Conservation (phyloP, 1,140 invertebrate genomes). For the Dendroctonus ponderosae region DNA sequence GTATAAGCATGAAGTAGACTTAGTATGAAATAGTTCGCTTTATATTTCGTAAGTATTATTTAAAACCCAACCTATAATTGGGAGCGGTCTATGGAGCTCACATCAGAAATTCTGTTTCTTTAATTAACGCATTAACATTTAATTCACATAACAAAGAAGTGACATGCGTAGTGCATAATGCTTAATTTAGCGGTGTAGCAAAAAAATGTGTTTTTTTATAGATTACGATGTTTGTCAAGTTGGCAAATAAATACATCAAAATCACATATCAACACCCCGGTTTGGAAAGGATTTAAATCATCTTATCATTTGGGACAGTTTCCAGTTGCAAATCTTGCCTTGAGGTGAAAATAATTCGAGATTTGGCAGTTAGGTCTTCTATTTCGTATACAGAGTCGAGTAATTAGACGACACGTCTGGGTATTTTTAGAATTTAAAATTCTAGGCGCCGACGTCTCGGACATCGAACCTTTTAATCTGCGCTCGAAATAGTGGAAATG, state of each 20-base stretch:
- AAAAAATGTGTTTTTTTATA: too few relatives aligned
- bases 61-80: constrained; percentile 27
- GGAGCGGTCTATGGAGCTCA: constrained; percentile 21
- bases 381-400: constrained; percentile 43
- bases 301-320: too few relatives aligned
- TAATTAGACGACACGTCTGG: constrained; percentile 48
- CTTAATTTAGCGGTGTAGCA: background rate
- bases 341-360: constrained; percentile 39
- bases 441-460: constrained; percentile 48
- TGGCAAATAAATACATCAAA: too few relatives aligned
- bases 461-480: constrained; percentile 48
- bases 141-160: constrained; percentile 10
- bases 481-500: constrained; percentile 42
- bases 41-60: constrained; percentile 30
- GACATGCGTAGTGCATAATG: background rate
- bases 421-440: constrained; percentile 51
- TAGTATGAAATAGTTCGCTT: constrained; percentile 20
- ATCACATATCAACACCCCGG: too few relatives aligned
- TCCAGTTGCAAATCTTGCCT: constrained; percentile 27
- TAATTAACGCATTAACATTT: constrained; percentile 2
- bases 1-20: constrained; percentile 11
- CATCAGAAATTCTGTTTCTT: constrained; percentile 11
- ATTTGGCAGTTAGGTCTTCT: constrained; percentile 47
- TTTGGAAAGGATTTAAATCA: too few relatives aligned
- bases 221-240: too few relatives aligned